Conservation (phyloP, 2,797 vertebrate species). For the Eulemur albifrons region DNA sequence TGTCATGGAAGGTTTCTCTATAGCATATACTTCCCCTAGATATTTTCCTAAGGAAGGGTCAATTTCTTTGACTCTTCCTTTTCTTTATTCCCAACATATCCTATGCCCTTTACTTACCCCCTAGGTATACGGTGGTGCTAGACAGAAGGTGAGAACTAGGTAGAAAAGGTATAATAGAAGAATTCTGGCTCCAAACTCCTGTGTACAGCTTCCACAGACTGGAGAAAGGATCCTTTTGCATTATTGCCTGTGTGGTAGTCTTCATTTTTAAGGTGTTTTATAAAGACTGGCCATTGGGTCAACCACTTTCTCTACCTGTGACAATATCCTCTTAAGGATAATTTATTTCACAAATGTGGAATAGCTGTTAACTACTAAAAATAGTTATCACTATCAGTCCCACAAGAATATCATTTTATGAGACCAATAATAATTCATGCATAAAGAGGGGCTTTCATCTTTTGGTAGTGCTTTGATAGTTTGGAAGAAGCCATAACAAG, state of each 20-base stretch:
- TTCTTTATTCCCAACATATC: neutral
- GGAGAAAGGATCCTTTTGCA: neutral
- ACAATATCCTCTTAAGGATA: neutral
- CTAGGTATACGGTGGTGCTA: neutral
- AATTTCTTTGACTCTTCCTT: neutral
- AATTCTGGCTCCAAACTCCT: neutral
- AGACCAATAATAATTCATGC: neutral
- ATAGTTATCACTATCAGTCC: neutral
- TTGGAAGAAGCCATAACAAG: conserved; percentile 43
- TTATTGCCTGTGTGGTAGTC: neutral
- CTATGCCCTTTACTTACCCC: neutral
- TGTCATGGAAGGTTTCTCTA: neutral
- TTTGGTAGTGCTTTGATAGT: neutral
- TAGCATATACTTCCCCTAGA: neutral
- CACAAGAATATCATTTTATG: neutral
- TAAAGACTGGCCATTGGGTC: neutral
- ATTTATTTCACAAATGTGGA: conserved; percentile 7
- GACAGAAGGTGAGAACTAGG: neutral
- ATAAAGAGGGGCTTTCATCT: neutral
- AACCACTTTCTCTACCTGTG: neutral
- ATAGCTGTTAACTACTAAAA: conserved; percentile 3
- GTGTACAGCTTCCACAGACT: neutral
- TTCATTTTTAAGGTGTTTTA: conserved; percentile 33
- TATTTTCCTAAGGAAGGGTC: neutral
- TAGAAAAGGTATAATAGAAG: neutral